A percentile compares a stretch with the other conserved stretches of the same genome.
These are phyloP conservation scores for Papilio machaon DNA, from an alignment of 1,140 invertebrate species.

Conservation along the genomic window DNA sequence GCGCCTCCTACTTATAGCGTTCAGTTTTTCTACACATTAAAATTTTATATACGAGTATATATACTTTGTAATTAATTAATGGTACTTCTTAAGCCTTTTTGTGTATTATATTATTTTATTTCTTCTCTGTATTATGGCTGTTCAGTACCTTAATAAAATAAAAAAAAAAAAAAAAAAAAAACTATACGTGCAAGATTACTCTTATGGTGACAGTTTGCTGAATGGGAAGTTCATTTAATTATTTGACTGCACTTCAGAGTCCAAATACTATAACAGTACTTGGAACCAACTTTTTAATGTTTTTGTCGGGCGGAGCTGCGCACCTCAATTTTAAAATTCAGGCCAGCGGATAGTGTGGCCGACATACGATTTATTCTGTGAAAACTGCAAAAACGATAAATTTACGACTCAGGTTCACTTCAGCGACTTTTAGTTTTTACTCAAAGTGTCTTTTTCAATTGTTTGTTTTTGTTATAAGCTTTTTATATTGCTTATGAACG, in stretches of 20 bases:
- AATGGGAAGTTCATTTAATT: background rate
- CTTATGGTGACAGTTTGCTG: too few species aligned
- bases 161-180: too few species aligned
- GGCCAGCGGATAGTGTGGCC: slow-evolving; percentile 2
- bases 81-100: too few species aligned
- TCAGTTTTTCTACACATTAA: too few species aligned
- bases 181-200: too few species aligned
- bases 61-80: too few species aligned
- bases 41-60: too few species aligned
- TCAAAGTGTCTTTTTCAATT: background rate
- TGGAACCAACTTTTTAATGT: background rate
- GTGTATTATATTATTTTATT: too few species aligned
- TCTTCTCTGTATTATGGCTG: too few species aligned
- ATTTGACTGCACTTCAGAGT: background rate
- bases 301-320: background rate
- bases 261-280: background rate
- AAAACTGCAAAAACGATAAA: slow-evolving; percentile 22
- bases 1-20: too few species aligned
- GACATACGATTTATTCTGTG: slow-evolving; percentile 22
- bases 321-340: slow-evolving; percentile 18
- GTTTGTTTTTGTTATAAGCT: background rate
- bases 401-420: slow-evolving; percentile 3
- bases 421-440: slow-evolving; percentile 8
- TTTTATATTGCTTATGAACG: background rate
- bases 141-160: too few species aligned